These are phyloP conservation scores for Dendrolimus pini DNA, from an alignment of 2,888 invertebrate species.

Conservation along the genomic window DNA sequence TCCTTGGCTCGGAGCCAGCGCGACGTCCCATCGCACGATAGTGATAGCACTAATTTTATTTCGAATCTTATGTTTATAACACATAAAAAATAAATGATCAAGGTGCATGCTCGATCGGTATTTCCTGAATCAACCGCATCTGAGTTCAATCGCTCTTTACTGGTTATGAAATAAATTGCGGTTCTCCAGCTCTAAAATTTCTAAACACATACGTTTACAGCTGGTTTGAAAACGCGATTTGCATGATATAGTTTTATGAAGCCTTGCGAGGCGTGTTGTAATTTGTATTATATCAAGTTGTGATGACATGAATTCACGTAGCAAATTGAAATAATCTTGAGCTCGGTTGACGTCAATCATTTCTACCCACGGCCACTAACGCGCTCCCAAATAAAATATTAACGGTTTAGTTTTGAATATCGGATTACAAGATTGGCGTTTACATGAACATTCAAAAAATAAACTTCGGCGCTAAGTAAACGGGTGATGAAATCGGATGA, in stretches of 20 bases:
- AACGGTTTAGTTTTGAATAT: slow-evolving; percentile 3
- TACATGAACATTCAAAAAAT: slow-evolving; percentile 6
- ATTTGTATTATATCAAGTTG: background rate
- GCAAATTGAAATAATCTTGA: slow-evolving; percentile 4
- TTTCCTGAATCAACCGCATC: background rate
- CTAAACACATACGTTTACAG: no score
- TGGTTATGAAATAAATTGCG: no score
- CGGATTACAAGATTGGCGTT: slow-evolving; percentile 7
- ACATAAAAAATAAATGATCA: slow-evolving; percentile 47
- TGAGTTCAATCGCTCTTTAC: background rate
- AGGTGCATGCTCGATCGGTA: slow-evolving; percentile 25
- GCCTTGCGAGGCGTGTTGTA: no score
- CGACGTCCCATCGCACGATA: slow-evolving; percentile 37
- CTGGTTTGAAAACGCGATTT: no score
- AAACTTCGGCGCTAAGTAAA: slow-evolving; percentile 3
- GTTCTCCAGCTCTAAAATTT: no score
- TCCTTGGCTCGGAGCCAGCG: slow-evolving; percentile 48
- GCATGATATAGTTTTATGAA: no score
- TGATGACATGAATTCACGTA: slow-evolving; percentile 6
- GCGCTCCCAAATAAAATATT: slow-evolving; percentile 6
- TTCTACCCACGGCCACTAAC: slow-evolving; percentile 17
- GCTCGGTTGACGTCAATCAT: slow-evolving; percentile 23
- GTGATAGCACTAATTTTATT: slow-evolving; percentile 56
- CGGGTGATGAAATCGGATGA: background rate
- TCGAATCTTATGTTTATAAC: slow-evolving; percentile 63